Conservation (phyloP, 2,113 vertebrate genomes). For the Oncorhynchus tshawytscha region DNA sequence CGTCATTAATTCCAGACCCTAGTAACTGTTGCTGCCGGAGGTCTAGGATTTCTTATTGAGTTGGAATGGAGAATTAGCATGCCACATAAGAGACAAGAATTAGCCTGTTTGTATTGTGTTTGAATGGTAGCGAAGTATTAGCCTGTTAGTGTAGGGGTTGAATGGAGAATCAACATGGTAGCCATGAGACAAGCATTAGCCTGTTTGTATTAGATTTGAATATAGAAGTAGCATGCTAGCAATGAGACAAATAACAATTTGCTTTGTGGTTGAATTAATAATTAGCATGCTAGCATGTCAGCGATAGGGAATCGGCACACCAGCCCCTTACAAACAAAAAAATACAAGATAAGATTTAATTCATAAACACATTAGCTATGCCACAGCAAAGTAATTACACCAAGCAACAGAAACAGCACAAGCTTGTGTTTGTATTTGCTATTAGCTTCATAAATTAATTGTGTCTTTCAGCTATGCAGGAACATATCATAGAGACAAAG, state of each 20-base stretch:
- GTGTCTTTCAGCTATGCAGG: constrained; percentile 21
- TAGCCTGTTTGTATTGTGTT: too few relatives aligned
- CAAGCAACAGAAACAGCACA: constrained; percentile 24
- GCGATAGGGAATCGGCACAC: constrained; percentile 25
- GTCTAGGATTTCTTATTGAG: too few relatives aligned
- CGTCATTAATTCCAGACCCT: too few relatives aligned
- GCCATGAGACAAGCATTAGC: neutral
- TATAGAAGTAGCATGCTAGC: neutral
- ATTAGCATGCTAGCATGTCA: neutral
- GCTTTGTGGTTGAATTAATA: neutral
- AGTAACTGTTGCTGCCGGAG: too few relatives aligned
- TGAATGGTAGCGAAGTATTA: neutral
- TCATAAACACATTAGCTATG: constrained; percentile 12
- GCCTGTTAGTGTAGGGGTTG: constrained; percentile 6
- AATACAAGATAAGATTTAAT: neutral
- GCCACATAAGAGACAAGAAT: too few relatives aligned
- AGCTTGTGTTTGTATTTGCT: constrained; percentile 8
- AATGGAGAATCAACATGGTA: constrained; percentile 20
- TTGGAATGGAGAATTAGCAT: too few relatives aligned
- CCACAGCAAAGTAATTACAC: constrained; percentile 19
- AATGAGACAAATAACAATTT: neutral
- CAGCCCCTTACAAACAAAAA: constrained; percentile 41
- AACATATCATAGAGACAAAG: constrained; percentile 18
- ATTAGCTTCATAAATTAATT: constrained; percentile 17
- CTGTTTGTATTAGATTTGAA: neutral